Percentiles rank a stretch among this genome's conserved stretches.
These are phyloP conservation scores for Buteo buteo DNA, from an alignment of 2,113 vertebrate species.

Conservation along the genomic window DNA sequence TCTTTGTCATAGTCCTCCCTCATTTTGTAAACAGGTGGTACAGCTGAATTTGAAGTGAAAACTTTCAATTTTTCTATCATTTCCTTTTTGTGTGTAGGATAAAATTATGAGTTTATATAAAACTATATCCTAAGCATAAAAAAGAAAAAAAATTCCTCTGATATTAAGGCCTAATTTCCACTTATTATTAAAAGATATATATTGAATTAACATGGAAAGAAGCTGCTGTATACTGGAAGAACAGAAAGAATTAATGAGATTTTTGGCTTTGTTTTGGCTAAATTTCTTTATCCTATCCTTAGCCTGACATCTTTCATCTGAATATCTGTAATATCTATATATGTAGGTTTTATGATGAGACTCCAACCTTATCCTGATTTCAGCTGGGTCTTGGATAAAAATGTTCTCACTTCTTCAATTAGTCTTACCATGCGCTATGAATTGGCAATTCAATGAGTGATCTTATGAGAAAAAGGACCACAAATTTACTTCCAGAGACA, in stretches of 20 bases:
- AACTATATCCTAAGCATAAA: not conserved
- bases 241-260: not conserved
- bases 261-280: not conserved
- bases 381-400: not conserved
- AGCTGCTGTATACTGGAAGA: not conserved
- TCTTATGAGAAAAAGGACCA: not conserved
- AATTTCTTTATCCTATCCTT: not conserved
- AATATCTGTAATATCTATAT: not conserved
- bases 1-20: not conserved
- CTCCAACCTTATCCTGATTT: not conserved
- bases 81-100: not conserved
- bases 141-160: not conserved
- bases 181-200: not conserved
- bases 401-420: not conserved
- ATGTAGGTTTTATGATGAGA: not conserved
- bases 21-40: not conserved
- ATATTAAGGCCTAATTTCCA: not conserved
- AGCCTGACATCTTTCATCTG: not conserved
- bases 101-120: not conserved
- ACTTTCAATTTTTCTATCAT: not conserved
- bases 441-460: not conserved
- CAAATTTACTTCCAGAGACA: not conserved
- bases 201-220: not conserved
- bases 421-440: not conserved
- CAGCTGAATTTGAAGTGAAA: not conserved